phyloP scores from a whole-genome alignment of 2,888 invertebrate genomes.

The Liodrosophila aerea region DNA sequence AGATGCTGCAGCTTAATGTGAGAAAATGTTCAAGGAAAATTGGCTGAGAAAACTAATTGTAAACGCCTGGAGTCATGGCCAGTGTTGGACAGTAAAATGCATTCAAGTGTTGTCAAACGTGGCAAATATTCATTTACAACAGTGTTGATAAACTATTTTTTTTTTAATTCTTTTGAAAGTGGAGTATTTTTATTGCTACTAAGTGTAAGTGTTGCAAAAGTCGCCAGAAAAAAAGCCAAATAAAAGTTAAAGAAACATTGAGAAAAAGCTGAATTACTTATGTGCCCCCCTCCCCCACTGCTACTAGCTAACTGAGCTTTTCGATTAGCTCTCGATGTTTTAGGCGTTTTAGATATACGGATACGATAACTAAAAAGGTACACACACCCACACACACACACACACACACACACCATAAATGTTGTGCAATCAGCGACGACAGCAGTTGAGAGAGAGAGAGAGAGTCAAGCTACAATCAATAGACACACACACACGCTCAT shows the following conservation, averaged over 20 bases:
- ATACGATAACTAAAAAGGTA: slow-evolving; percentile 4
- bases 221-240: not conserved
- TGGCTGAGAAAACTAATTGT: too few species aligned
- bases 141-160: too few species aligned
- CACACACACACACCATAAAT: slow-evolving; percentile 63
- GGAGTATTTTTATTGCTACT: too few species aligned
- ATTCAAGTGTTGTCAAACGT: too few species aligned
- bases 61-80: too few species aligned
- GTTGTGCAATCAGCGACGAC: slow-evolving; percentile 77
- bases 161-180: too few species aligned
- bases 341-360: slow-evolving; percentile 67
- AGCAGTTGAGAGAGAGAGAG: slow-evolving; percentile 18
- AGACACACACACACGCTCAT: slow-evolving; percentile 39
- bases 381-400: too few species aligned
- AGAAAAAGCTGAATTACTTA: slow-evolving; percentile 36
- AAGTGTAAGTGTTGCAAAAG: slow-evolving; percentile 25
- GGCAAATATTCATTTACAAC: not conserved
- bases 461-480: slow-evolving; percentile 38
- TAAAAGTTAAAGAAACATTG: not conserved
- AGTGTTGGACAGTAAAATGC: too few species aligned
- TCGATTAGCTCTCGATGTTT: slow-evolving; percentile 66
- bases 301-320: slow-evolving; percentile 51
- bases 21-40: too few species aligned
- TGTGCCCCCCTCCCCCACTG: slow-evolving; percentile 25
- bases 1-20: too few species aligned